Conservation (phyloP, 1,140 invertebrate genomes). For the Cydia strobilella region DNA sequence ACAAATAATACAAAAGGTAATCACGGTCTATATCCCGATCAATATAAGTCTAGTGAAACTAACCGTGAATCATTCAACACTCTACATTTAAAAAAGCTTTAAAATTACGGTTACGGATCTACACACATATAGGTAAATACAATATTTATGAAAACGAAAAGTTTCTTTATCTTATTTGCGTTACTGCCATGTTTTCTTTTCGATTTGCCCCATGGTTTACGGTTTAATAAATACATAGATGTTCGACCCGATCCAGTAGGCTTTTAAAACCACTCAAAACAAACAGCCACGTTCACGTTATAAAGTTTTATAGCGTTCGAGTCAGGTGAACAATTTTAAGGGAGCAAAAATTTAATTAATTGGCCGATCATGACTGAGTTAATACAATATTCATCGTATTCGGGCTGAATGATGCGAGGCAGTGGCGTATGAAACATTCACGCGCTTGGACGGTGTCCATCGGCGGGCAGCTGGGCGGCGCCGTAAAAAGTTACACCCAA, state of each 20-base stretch:
- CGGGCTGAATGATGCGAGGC: conserved; percentile 40
- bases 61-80: no score
- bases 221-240: conserved; percentile 2
- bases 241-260: background rate
- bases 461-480: conserved; percentile 39
- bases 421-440: conserved; percentile 48
- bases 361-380: conserved; percentile 40
- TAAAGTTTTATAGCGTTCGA: background rate
- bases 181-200: background rate
- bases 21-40: no score
- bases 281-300: background rate
- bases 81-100: no score
- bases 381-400: conserved; percentile 44
- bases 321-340: conserved; percentile 19
- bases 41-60: no score
- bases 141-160: no score
- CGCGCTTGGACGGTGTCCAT: conserved; percentile 38
- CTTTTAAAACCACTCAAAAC: conserved; percentile 12
- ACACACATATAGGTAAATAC: no score
- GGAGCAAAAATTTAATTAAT: conserved; percentile 37
- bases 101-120: no score
- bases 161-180: no score
- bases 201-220: background rate
- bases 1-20: no score
- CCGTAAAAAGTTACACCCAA: conserved; percentile 68